A percentile compares a stretch with the other conserved stretches of the same genome.
phyloP scores from a whole-genome alignment of 2,888 invertebrate genomes.

The Stegana nigrithorax region DNA sequence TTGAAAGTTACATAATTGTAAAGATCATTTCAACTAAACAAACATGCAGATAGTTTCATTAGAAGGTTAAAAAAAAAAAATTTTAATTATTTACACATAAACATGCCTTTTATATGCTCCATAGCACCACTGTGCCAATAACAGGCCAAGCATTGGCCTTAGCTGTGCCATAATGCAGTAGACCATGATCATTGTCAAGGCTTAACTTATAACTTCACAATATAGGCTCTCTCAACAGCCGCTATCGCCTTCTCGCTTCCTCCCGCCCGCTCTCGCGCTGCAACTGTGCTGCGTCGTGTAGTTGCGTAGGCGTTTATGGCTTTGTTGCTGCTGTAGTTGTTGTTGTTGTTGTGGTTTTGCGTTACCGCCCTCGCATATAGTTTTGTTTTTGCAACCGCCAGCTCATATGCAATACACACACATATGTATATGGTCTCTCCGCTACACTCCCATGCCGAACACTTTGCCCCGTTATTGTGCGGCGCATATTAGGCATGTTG shows the following conservation, averaged over 20 bases:
- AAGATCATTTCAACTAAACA: too few species aligned
- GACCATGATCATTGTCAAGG: slow-evolving; percentile 60
- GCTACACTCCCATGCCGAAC: slow-evolving; percentile 3
- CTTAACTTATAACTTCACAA: slow-evolving; percentile 58
- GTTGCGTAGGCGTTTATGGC: slow-evolving; percentile 20
- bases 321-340: slow-evolving; percentile 5
- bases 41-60: too few species aligned
- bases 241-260: slow-evolving; percentile 32
- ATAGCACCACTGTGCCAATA: too few species aligned
- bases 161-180: too few species aligned
- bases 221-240: slow-evolving; percentile 51
- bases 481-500: slow-evolving; percentile 59
- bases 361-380: slow-evolving; percentile 24
- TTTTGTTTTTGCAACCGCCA: too few species aligned
- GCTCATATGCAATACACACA: too few species aligned
- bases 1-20: too few species aligned
- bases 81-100: too few species aligned
- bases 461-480: slow-evolving; percentile 32
- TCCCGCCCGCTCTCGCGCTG: too few species aligned
- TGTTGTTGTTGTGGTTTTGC: slow-evolving; percentile 48
- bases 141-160: slow-evolving; percentile 24
- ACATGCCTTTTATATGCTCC: too few species aligned
- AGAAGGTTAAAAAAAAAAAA: too few species aligned
- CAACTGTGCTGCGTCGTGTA: slow-evolving; percentile 1
- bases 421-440: neutral